Evolutionary conservation across 1,140 invertebrate species (phyloP).

Genomic region (Drosophila orena): DNA sequence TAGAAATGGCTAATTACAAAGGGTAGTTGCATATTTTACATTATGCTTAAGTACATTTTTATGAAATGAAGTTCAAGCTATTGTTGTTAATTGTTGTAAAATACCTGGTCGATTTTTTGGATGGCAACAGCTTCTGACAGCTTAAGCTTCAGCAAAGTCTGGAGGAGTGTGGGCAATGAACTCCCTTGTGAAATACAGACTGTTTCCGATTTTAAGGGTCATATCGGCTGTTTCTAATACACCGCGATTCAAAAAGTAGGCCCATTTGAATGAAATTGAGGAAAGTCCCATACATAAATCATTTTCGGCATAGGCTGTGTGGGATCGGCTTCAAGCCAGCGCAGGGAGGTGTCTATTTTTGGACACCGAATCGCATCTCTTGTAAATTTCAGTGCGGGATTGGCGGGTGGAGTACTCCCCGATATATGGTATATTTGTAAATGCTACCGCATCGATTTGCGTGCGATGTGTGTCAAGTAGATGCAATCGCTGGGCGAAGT

Average conservation of each 20-base stretch:
- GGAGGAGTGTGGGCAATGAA: conserved; percentile 5
- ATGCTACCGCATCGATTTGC: conserved; percentile 81
- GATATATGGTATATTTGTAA: conserved; percentile 60
- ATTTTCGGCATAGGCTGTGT: conserved; percentile 58
- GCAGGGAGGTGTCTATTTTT: conserved; percentile 56
- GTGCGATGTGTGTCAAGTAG: conserved; percentile 83
- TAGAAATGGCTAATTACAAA: too few species aligned
- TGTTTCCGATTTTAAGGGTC: conserved; percentile 12
- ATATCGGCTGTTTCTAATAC: conserved; percentile 38
- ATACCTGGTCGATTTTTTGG: too few species aligned
- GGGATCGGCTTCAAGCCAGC: conserved; percentile 12
- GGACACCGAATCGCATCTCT: conserved; percentile 55
- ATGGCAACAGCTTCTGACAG: background rate
- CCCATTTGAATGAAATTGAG: conserved; percentile 41
- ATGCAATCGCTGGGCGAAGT: conserved; percentile 60
- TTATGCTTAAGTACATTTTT: too few species aligned
- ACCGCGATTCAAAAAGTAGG: conserved; percentile 45
- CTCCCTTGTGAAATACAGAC: conserved; percentile 5
- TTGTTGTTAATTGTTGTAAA: too few species aligned
- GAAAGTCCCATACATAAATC: conserved; percentile 80
- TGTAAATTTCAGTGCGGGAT: conserved; percentile 5
- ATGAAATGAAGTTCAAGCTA: too few species aligned
- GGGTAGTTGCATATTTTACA: too few species aligned
- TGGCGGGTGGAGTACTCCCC: conserved; percentile 1
- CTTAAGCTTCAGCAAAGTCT: background rate